phyloP scores from a whole-genome alignment of 2,797 vertebrate genomes.

The Eidolon dupreanum region DNA sequence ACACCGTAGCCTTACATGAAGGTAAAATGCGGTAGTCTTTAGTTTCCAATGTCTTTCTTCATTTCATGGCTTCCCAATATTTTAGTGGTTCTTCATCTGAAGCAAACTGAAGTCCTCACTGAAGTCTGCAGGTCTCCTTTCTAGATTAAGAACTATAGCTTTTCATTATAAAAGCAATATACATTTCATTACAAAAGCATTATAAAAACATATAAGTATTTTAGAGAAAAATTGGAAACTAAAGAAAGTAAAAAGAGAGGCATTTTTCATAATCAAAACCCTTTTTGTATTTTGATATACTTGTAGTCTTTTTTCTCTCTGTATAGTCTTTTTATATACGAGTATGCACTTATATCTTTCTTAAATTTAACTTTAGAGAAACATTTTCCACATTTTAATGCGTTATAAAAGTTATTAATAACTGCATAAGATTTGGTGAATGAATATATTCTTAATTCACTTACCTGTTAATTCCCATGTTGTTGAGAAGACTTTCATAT shows the following conservation, averaged over 20 bases:
- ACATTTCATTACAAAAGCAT: not conserved
- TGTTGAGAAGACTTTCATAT: not conserved
- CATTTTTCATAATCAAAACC: not conserved
- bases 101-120: not conserved
- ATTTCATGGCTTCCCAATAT: not conserved
- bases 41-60: not conserved
- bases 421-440: not conserved
- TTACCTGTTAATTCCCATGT: not conserved
- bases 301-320: not conserved
- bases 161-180: constrained; percentile 12
- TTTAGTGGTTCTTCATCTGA: constrained; percentile 32
- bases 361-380: constrained; percentile 17
- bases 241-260: not conserved
- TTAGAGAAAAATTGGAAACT: constrained; percentile 43
- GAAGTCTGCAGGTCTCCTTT: not conserved
- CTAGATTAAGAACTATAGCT: not conserved
- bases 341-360: not conserved
- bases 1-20: not conserved
- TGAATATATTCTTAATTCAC: not conserved
- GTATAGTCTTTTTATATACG: constrained; percentile 16
- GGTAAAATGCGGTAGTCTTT: not conserved
- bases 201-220: not conserved
- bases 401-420: constrained; percentile 34
- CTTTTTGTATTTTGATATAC: not conserved
- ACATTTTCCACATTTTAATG: not conserved